Evolutionary conservation across 2,113 vertebrate genomes (phyloP).

Genomic region (Apodemus speciosus): DNA sequence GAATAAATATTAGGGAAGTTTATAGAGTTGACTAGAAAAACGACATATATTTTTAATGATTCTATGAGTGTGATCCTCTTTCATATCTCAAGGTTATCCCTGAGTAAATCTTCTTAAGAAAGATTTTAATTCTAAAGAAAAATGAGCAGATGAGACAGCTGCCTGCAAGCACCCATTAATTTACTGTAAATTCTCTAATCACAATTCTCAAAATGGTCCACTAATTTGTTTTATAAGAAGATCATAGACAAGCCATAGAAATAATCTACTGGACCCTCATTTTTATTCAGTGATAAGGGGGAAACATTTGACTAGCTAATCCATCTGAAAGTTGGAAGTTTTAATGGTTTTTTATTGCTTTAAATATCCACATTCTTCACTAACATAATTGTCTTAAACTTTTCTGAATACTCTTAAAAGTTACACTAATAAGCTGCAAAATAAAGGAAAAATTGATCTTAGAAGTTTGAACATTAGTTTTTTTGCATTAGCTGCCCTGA

Average conservation of each 20-base stretch:
- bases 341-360: slow-evolving; percentile 19
- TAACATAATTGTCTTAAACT: not conserved
- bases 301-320: slow-evolving; percentile 3
- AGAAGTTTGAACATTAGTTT: not conserved
- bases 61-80: slow-evolving; percentile 24
- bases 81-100: slow-evolving; percentile 26
- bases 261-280: not conserved
- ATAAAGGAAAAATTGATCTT: not conserved
- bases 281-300: slow-evolving; percentile 12
- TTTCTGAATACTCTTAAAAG: slow-evolving; percentile 2
- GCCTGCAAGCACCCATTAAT: slow-evolving; percentile 15
- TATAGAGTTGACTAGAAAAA: slow-evolving; percentile 15
- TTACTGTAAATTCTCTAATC: slow-evolving; percentile 37
- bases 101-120: slow-evolving; percentile 55
- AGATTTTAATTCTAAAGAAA: slow-evolving; percentile 45
- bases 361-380: not conserved
- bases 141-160: slow-evolving; percentile 35
- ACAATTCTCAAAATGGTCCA: slow-evolving; percentile 42
- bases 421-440: not conserved
- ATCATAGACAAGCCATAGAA: not conserved
- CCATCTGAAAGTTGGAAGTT: not conserved
- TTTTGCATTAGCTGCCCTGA: not conserved
- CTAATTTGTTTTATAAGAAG: slow-evolving; percentile 57
- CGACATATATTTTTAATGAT: slow-evolving; percentile 28
- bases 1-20: slow-evolving; percentile 8